A percentile compares a stretch with the other conserved stretches of the same genome.
Conservation (phyloP, 2,797 vertebrate species). For the Anisognathus igniventris region DNA sequence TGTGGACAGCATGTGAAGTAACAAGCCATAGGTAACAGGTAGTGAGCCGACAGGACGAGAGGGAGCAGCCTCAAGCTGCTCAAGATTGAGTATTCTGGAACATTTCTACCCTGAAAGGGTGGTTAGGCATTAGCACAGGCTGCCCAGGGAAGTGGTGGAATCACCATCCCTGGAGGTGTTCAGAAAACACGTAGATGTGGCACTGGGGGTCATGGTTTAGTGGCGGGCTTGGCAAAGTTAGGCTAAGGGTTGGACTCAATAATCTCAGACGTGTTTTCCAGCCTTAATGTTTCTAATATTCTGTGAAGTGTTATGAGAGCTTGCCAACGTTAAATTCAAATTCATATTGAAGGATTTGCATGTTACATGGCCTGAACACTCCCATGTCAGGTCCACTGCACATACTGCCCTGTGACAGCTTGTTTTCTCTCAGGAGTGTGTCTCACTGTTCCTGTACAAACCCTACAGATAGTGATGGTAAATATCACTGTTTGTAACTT, state of each 20-base stretch:
- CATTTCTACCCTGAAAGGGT: neutral
- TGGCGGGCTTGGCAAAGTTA: neutral
- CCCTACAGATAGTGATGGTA: neutral
- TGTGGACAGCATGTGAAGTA: rapidly evolving
- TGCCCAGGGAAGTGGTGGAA: neutral
- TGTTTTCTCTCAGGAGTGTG: neutral
- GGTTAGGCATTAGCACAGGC: too few species aligned
- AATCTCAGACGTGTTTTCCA: neutral
- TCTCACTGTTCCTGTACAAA: neutral
- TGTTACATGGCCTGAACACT: neutral
- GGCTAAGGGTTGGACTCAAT: neutral
- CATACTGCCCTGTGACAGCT: rapidly evolving
- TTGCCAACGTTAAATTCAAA: rapidly evolving
- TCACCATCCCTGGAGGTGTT: neutral
- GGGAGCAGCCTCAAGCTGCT: neutral
- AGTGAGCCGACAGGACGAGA: neutral
- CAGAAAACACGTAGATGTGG: neutral
- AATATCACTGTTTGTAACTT: neutral
- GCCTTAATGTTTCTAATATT: neutral
- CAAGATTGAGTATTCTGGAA: neutral
- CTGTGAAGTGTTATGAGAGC: rapidly evolving
- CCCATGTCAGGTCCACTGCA: rapidly evolving
- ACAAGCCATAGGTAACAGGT: neutral
- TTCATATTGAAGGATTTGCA: neutral
- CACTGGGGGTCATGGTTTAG: neutral